Conservation (phyloP, 2,888 invertebrate genomes). For the Odontothrips loti region DNA sequence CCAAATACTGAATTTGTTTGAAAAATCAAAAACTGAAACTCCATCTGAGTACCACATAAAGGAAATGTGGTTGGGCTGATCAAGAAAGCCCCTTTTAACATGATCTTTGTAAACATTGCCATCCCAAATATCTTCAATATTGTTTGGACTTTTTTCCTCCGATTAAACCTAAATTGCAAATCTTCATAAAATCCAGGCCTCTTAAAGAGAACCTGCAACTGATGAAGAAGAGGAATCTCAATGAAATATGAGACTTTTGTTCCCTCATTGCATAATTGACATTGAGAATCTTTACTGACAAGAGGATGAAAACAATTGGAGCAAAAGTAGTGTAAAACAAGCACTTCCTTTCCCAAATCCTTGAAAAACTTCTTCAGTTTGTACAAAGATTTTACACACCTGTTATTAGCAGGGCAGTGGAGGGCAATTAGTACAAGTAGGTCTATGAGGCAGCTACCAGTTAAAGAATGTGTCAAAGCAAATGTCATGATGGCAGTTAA, state of each 20-base stretch:
- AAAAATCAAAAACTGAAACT: background rate
- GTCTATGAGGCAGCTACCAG: background rate
- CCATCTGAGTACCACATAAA: background rate
- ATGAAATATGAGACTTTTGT: background rate
- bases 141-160: background rate
- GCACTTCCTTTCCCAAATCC: background rate
- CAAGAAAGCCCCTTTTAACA: background rate
- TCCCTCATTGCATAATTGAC: background rate
- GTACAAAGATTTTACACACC: background rate
- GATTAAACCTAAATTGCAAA: background rate
- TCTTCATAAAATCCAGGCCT: background rate
- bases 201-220: background rate
- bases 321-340: background rate
- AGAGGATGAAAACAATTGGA: background rate
- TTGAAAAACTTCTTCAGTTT: background rate
- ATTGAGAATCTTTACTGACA: background rate
- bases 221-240: background rate
- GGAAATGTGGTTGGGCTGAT: background rate
- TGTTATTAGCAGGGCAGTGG: background rate
- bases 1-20: background rate
- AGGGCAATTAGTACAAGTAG: background rate
- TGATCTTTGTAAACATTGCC: background rate
- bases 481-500: background rate
- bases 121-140: background rate
- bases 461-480: background rate